Evolutionary conservation across 2,797 vertebrate genomes (phyloP).

Genomic region (Craterocephalus amniculus): DNA sequence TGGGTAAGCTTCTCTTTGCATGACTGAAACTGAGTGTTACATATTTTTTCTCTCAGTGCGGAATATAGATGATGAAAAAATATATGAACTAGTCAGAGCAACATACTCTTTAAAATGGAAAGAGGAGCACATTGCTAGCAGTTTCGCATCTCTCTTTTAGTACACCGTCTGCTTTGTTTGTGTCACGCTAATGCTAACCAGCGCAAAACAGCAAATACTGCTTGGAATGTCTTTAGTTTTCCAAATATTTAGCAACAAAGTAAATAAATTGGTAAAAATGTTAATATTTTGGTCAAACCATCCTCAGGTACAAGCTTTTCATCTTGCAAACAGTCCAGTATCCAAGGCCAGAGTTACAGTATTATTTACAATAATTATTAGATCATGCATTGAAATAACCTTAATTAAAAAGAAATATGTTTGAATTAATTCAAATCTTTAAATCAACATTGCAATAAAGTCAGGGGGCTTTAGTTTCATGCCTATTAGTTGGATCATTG

Average conservation of each 20-base stretch:
- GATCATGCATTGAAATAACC: too few species aligned
- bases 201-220: neutral
- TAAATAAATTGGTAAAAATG: neutral
- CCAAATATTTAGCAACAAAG: neutral
- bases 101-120: neutral
- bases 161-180: neutral
- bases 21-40: neutral
- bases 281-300: neutral
- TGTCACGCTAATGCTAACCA: neutral
- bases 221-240: neutral
- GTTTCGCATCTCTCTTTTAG: neutral
- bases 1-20: constrained; percentile 4
- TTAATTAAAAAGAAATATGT: too few species aligned
- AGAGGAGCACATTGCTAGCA: neutral
- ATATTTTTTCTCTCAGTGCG: neutral
- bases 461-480: neutral
- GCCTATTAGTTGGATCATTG: neutral
- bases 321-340: too few species aligned
- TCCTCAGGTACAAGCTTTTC: too few species aligned
- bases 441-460: neutral
- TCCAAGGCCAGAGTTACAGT: too few species aligned
- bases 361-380: too few species aligned
- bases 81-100: neutral
- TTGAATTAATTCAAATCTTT: neutral
- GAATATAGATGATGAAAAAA: constrained; percentile 2